phyloP scores from a whole-genome alignment of 1,140 invertebrate genomes.

The Homalodisca vitripennis region DNA sequence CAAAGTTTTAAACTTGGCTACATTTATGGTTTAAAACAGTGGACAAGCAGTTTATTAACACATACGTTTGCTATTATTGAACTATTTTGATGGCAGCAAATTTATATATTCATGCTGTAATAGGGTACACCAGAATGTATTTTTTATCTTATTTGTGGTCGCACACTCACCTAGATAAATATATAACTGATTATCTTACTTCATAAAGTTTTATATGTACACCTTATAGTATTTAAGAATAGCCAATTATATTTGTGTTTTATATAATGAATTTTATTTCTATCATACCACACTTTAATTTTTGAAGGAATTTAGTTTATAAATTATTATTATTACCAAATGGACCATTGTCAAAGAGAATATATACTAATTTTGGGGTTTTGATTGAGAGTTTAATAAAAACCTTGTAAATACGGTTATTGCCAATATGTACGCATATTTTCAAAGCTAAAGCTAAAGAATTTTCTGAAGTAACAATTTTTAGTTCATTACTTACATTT shows the following conservation, averaged over 20 bases:
- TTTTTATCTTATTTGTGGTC: no score
- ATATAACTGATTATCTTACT: neutral
- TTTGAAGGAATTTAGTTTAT: neutral
- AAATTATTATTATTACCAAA: no score
- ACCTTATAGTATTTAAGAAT: neutral
- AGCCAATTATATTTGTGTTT: neutral
- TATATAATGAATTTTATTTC: neutral
- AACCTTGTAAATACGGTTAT: neutral
- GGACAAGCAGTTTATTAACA: no score
- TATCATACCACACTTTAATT: neutral
- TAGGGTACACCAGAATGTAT: no score
- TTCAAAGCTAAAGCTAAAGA: conserved; percentile 6
- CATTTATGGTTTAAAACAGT: no score
- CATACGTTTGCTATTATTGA: no score
- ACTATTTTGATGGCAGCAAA: no score
- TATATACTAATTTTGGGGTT: neutral
- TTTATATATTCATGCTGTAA: no score
- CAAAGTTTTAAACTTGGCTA: no score
- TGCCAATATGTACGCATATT: neutral
- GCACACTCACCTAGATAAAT: no score
- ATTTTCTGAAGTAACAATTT: neutral
- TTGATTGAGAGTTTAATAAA: neutral
- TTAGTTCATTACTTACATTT: neutral
- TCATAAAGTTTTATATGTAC: neutral
- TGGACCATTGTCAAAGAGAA: neutral